Evolutionary conservation across 2,113 vertebrate species (phyloP), one percentile per base, ranked within the genome.

Genomic region (Eretmochelys imbricata): DNA sequence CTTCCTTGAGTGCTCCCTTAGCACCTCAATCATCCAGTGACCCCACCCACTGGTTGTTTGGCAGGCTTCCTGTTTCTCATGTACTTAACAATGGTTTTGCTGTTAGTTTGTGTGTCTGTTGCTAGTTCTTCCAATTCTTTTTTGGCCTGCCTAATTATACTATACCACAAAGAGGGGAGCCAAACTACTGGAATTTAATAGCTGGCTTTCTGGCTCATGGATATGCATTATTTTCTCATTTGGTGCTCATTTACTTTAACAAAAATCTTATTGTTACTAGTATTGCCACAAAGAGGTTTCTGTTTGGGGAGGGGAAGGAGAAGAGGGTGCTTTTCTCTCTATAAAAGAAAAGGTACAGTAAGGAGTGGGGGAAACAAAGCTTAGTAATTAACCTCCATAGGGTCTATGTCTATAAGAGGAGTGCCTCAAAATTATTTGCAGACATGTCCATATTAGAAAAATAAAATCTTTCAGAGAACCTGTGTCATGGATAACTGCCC

Each of bases 351-450:
- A 95, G 91, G 84, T 81, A 91, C 75, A 85, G 91, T 96, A 95
- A 97, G 93, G 96, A 95, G 91, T 89, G 76, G 81, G 90, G 89
- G 49, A 89, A 90, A 97, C 59, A 93, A 87, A 95, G 46, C 89
- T 93, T 87, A 96, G 90, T 97, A 97, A 97, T 98, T 97, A 98
- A 92, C 95, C 95, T 97, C 93, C 83, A 55, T 22, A 84, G 94
- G 96, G 94, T 95, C 90, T 75, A 97, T 93, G 88, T 92, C 96
- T 96, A 83, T 97, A 97, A 95, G 88, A 97, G 91, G 65, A 92
- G 57, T 78, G 69, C 90, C 91, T 98, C 95, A 98, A 98, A 98
- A 98, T 98, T 98, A 98, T 98, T 98, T 98, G 97, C 97, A 98
- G 97, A 92, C 97, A 57, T 92, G 97, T 98, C 97, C 54, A 24